A percentile compares a stretch with the other conserved stretches of the same genome.
These are phyloP conservation scores for Tetraodon nigroviridis DNA, from an alignment of 2,113 vertebrate genomes.

Conservation along the genomic window DNA sequence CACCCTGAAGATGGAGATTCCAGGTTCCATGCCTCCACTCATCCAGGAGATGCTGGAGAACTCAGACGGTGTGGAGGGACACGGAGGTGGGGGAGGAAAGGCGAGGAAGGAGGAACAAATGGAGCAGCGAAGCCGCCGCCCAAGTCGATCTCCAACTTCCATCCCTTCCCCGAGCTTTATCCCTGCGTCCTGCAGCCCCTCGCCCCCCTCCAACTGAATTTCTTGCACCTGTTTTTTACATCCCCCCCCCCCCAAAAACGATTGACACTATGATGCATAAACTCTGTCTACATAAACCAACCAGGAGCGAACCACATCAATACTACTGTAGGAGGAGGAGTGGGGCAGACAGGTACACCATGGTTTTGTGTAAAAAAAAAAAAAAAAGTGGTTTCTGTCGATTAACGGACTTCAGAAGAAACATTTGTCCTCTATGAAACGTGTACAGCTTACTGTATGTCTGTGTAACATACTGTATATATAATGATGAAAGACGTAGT, in stretches of 20 bases:
- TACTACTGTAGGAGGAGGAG: background rate
- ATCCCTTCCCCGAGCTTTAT: constrained; percentile 76
- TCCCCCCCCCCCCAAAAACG: too few relatives aligned
- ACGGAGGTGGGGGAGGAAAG: constrained; percentile 45
- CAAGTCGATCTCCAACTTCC: constrained; percentile 75
- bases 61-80: constrained; percentile 69
- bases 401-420: constrained; percentile 8
- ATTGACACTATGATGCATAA: background rate
- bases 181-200: constrained; percentile 78
- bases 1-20: constrained; percentile 76
- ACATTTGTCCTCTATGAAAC: background rate
- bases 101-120: constrained; percentile 28
- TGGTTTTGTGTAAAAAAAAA: constrained; percentile 4
- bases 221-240: background rate
- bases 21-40: constrained; percentile 75
- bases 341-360: too few relatives aligned
- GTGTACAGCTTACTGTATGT: constrained; percentile 7
- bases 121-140: constrained; percentile 66
- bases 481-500: background rate
- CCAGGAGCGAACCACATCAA: background rate
- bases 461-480: constrained; percentile 7
- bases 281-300: background rate
- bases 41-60: constrained; percentile 79
- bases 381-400: background rate
- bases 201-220: constrained; percentile 64